These are phyloP conservation scores for Macrosiphum euphorbiae DNA, from an alignment of 2,888 invertebrate species.

Conservation along the genomic window DNA sequence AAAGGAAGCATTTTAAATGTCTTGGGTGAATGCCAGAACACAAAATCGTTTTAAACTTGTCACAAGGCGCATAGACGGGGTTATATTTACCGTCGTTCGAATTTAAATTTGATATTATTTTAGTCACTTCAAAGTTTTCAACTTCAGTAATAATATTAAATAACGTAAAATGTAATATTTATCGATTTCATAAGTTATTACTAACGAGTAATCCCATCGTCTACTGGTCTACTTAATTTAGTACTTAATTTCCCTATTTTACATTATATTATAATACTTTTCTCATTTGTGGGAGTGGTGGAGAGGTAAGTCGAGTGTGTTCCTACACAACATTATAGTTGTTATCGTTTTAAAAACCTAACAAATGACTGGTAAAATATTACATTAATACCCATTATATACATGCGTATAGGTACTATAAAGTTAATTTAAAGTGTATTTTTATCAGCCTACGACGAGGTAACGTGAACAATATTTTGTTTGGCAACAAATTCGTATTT, in stretches of 20 bases:
- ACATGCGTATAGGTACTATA: neutral
- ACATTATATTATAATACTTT: neutral
- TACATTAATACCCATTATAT: neutral
- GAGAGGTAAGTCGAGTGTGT: neutral
- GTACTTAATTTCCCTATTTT: neutral
- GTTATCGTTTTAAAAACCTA: neutral
- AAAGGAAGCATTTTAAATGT: slow-evolving; percentile 26
- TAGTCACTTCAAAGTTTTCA: neutral
- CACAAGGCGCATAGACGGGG: neutral
- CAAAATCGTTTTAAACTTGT: slow-evolving; percentile 32
- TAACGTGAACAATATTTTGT: slow-evolving; percentile 27
- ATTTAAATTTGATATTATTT: slow-evolving; percentile 39
- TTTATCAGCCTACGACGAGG: slow-evolving; percentile 14
- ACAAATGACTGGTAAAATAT: neutral
- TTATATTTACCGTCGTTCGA: slow-evolving; percentile 22
- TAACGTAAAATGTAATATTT: neutral
- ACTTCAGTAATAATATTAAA: neutral
- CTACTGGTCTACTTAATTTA: neutral
- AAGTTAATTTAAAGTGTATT: slow-evolving; percentile 1
- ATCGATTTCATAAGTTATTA: neutral
- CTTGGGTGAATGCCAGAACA: neutral
- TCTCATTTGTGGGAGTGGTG: neutral
- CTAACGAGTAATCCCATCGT: neutral
- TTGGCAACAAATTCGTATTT: slow-evolving; percentile 46
- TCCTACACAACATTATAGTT: neutral